Evolutionary conservation across 2,888 invertebrate species (phyloP), one percentile per base, ranked within the genome.

Genomic region (Thereva nobilitata): DNA sequence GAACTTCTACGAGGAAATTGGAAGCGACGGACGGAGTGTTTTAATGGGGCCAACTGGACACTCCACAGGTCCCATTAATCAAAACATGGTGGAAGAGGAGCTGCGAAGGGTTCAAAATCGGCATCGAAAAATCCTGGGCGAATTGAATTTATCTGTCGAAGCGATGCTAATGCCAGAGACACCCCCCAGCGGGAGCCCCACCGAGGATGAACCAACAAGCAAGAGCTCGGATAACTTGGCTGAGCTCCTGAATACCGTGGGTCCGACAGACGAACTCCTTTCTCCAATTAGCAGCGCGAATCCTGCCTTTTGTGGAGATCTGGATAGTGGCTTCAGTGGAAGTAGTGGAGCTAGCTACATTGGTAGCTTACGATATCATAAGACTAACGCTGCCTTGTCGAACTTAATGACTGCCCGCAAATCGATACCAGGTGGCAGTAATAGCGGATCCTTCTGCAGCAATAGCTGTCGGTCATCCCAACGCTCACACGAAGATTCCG

Each of bases 151-250:
- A 69, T 91, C 93, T 73, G 91, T 91, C 52, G 93, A 94, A 82
- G 93, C 92, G 53, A 93, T 94, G 92, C 81, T 94, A 72, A 94
- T 93, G 93, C 93, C 93, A 12, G 87, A 89, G 75, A 86, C 86
- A 72, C 80, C 80, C 70, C 80, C 80, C 71, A 80, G 77, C 67
- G 79, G 78, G 71, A 82, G 82, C 73, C 82, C 83, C 35, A 81
- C 83, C 9, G 81, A 82, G 68, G 80, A 80, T 53, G 72, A 73
- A 23, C 69, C 71, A 37, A 70, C 72, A 34, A 40, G 45, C 85
- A 85, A 78, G 87, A 86, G 57, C 87, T 87, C 77, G 85, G 86
- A 86, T 76, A 86, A 85, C 76, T 83, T 86, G 71, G 85, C 86
- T 74, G 89, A 89, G 76, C 80, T 90, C 72, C 80, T 91, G 72